phyloP scores from a whole-genome alignment of 2,888 invertebrate genomes.

The Argyra leucocephala region DNA sequence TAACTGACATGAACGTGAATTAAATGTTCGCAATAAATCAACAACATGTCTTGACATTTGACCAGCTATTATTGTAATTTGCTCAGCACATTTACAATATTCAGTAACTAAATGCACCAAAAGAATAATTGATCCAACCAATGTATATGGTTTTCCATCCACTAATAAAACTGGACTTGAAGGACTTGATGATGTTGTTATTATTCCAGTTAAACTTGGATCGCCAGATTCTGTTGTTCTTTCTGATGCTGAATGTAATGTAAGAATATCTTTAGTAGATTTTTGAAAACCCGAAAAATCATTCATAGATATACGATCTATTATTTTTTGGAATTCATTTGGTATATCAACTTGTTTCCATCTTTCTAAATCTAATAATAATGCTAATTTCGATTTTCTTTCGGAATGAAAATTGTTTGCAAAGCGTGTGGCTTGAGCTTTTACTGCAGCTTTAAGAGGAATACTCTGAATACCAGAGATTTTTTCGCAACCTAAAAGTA shows the following conservation, averaged over 20 bases:
- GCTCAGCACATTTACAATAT: conserved; percentile 74
- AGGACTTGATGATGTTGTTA: conserved; percentile 33
- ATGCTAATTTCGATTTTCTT: conserved; percentile 71
- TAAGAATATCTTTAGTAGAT: conserved; percentile 16
- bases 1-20: conserved; percentile 82
- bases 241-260: conserved; percentile 27
- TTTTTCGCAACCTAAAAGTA: conserved; percentile 52
- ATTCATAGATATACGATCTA: conserved; percentile 55
- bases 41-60: conserved; percentile 74
- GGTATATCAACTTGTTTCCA: conserved; percentile 93
- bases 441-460: conserved; percentile 70
- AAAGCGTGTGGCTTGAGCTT: conserved; percentile 81
- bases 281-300: conserved; percentile 35
- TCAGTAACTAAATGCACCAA: conserved; percentile 84
- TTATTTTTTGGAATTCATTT: conserved; percentile 74
- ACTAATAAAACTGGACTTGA: conserved; percentile 53
- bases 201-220: conserved; percentile 30
- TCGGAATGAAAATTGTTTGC: conserved; percentile 85
- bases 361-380: conserved; percentile 78
- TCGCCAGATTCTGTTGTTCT: conserved; percentile 48
- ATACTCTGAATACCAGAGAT: conserved; percentile 67
- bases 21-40: conserved; percentile 80
- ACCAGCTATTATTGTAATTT: conserved; percentile 68
- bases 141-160: conserved; percentile 62
- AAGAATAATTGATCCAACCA: conserved; percentile 74